A percentile compares a stretch with the other conserved stretches of the same genome.
Conservation (phyloP, 2,113 vertebrate genomes). For the Furnarius figulus region DNA sequence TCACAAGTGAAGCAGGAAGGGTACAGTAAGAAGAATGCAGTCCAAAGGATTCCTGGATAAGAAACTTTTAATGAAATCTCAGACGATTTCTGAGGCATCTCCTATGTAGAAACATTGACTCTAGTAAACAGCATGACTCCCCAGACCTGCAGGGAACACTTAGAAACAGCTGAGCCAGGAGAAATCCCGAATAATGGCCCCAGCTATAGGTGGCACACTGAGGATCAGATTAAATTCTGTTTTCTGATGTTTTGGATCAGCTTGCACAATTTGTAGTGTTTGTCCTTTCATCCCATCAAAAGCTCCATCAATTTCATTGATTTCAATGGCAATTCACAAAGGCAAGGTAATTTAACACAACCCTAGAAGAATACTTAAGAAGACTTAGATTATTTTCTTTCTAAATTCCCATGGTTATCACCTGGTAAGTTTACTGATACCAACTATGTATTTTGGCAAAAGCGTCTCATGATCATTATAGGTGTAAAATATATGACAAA, state of each 20-base stretch:
- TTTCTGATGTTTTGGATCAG: background rate
- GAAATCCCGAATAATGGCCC: background rate
- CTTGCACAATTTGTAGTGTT: background rate
- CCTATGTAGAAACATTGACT: rapidly evolving
- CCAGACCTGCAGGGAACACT: background rate
- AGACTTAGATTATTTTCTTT: background rate
- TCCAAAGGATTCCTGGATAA: background rate
- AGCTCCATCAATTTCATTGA: background rate
- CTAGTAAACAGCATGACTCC: background rate
- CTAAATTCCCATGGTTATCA: background rate
- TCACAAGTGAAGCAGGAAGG: background rate
- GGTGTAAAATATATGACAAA: background rate
- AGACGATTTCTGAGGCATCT: background rate
- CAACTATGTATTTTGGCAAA: background rate
- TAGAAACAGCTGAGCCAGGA: background rate
- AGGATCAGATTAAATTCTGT: background rate
- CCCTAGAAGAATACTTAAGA: background rate
- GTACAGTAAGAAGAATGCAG: background rate
- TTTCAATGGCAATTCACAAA: background rate
- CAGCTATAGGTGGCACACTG: background rate
- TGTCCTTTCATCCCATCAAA: background rate
- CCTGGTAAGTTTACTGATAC: background rate
- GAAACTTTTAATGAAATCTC: background rate
- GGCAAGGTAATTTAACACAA: background rate
- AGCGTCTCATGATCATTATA: background rate